These are phyloP conservation scores for Luffia ferchaultella DNA, from an alignment of 2,888 invertebrate genomes.

Conservation along the genomic window DNA sequence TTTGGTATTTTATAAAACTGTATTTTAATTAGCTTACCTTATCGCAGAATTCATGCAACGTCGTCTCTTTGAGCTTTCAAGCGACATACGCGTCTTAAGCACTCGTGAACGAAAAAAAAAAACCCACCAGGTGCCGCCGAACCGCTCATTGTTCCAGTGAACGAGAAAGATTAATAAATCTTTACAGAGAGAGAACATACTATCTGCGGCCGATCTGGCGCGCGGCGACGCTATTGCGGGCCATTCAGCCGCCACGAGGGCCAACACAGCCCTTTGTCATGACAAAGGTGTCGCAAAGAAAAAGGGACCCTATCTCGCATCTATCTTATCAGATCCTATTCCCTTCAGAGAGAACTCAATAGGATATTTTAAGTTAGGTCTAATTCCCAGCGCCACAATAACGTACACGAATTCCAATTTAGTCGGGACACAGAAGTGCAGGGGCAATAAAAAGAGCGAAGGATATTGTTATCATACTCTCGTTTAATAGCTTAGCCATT, in stretches of 20 bases:
- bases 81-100: slow-evolving; percentile 34
- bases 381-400: slow-evolving; percentile 58
- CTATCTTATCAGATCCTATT: slow-evolving; percentile 63
- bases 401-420: slow-evolving; percentile 50
- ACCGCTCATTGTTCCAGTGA: slow-evolving; percentile 58
- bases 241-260: slow-evolving; percentile 62
- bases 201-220: slow-evolving; percentile 62
- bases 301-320: slow-evolving; percentile 62
- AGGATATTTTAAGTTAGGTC: slow-evolving; percentile 56
- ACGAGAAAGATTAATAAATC: slow-evolving; percentile 63
- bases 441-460: slow-evolving; percentile 32
- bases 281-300: slow-evolving; percentile 66
- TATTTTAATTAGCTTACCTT: too few species aligned
- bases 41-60: too few species aligned
- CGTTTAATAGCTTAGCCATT: slow-evolving; percentile 28
- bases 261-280: slow-evolving; percentile 63
- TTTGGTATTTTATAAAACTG: too few species aligned
- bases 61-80: too few species aligned
- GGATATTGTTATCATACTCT: slow-evolving; percentile 34
- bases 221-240: slow-evolving; percentile 61
- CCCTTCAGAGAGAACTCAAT: slow-evolving; percentile 64
- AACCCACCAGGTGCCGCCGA: slow-evolving; percentile 58
- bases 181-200: slow-evolving; percentile 43
- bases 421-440: slow-evolving; percentile 34
- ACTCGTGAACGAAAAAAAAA: slow-evolving; percentile 47